phyloP scores from a whole-genome alignment of 2,888 invertebrate species.

The Morpho deidamia region DNA sequence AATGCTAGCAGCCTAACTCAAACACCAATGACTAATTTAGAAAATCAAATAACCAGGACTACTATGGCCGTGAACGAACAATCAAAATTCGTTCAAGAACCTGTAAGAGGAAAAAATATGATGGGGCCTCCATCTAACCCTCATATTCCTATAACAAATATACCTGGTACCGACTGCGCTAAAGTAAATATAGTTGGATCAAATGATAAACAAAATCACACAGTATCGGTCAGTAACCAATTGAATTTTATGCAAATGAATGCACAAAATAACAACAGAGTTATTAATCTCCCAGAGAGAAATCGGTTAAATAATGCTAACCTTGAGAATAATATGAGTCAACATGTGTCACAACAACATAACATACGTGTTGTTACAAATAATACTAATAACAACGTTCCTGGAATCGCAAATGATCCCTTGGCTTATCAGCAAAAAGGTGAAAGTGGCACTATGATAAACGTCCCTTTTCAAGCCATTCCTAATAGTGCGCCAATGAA shows the following conservation, averaged over 20 bases:
- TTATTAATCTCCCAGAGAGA: slow-evolving; percentile 68
- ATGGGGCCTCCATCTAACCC: slow-evolving; percentile 56
- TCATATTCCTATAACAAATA: slow-evolving; percentile 39
- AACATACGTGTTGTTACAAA: slow-evolving; percentile 70
- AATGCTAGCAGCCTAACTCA: slow-evolving; percentile 48
- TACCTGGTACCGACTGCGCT: slow-evolving; percentile 53
- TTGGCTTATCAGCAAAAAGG: slow-evolving; percentile 63
- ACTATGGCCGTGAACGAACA: slow-evolving; percentile 53
- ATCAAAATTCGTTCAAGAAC: slow-evolving; percentile 59
- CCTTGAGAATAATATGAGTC: slow-evolving; percentile 55
- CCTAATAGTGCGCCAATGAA: slow-evolving; percentile 75
- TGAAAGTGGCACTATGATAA: slow-evolving; percentile 69
- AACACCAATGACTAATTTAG: slow-evolving; percentile 53
- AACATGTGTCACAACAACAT: slow-evolving; percentile 67
- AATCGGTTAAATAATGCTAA: slow-evolving; percentile 55
- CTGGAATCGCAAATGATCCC: slow-evolving; percentile 52
- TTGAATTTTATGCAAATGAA: slow-evolving; percentile 72
- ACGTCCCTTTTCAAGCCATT: slow-evolving; percentile 72
- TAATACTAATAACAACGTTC: slow-evolving; percentile 50
- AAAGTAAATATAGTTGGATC: slow-evolving; percentile 58
- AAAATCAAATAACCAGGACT: slow-evolving; percentile 54
- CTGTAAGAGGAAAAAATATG: slow-evolving; percentile 61
- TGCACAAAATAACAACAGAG: slow-evolving; percentile 60
- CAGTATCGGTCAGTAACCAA: slow-evolving; percentile 65
- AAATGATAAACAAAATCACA: slow-evolving; percentile 64